A percentile compares a stretch with the other conserved stretches of the same genome.
phyloP scores from a whole-genome alignment of 2,797 vertebrate species.

The Chromis chromis region DNA sequence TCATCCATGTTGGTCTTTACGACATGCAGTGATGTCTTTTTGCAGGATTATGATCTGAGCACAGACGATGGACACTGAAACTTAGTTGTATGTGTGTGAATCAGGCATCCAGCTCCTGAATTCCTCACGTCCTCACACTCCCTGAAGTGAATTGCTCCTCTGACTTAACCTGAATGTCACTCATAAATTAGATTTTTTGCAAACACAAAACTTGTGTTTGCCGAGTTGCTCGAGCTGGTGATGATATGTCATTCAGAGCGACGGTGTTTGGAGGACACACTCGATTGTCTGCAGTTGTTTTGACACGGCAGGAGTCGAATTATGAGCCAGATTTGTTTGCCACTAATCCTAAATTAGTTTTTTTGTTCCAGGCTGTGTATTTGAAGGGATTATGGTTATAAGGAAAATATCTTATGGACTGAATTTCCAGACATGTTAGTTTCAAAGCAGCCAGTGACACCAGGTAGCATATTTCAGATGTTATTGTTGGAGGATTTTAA shows the following conservation, averaged over 20 bases:
- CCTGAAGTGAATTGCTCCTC: slow-evolving; percentile 43
- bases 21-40: not conserved
- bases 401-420: not conserved
- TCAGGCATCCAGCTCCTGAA: slow-evolving; percentile 19
- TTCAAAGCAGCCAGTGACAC: not conserved
- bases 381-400: slow-evolving; percentile 14
- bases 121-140: slow-evolving; percentile 39
- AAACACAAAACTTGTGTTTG: slow-evolving; percentile 61
- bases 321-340: slow-evolving; percentile 19
- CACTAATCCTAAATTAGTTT: not conserved
- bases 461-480: not conserved
- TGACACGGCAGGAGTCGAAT: not conserved
- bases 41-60: slow-evolving; percentile 15
- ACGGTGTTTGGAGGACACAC: slow-evolving; percentile 5
- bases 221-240: slow-evolving; percentile 35
- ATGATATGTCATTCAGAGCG: slow-evolving; percentile 32
- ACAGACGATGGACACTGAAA: slow-evolving; percentile 13
- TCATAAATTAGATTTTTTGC: slow-evolving; percentile 60
- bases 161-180: slow-evolving; percentile 57
- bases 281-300: slow-evolving; percentile 21
- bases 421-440: not conserved
- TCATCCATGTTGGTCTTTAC: slow-evolving; percentile 12
- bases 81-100: slow-evolving; percentile 3
- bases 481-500: not conserved
- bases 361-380: slow-evolving; percentile 3